These are phyloP conservation scores for Syngnathoides biaculeatus DNA, from an alignment of 2,113 vertebrate species.

Conservation along the genomic window DNA sequence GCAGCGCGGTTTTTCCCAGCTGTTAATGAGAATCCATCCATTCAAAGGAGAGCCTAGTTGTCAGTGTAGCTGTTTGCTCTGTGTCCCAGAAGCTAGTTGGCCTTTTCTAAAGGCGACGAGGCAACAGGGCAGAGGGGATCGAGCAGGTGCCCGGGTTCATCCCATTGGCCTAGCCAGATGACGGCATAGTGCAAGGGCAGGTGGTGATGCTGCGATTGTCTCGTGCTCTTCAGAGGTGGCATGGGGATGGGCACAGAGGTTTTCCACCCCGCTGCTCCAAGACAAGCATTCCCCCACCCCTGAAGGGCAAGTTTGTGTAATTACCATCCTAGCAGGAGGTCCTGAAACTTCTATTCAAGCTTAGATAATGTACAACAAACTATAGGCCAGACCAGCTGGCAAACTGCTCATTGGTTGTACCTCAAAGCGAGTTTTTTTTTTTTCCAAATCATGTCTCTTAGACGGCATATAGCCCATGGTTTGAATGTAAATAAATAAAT, in stretches of 20 bases:
- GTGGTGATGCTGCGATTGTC: slow-evolving; percentile 90
- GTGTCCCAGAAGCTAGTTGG: slow-evolving; percentile 72
- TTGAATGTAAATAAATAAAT: slow-evolving; percentile 52
- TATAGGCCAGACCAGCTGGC: slow-evolving; percentile 96
- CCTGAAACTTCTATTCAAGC: slow-evolving; percentile 87
- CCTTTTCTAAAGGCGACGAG: slow-evolving; percentile 58
- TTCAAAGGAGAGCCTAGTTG: slow-evolving; percentile 72
- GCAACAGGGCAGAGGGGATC: slow-evolving; percentile 78
- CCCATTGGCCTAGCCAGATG: slow-evolving; percentile 87
- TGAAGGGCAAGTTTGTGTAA: slow-evolving; percentile 90
- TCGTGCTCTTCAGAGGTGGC: slow-evolving; percentile 87
- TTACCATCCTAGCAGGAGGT: slow-evolving; percentile 94
- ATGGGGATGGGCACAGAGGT: slow-evolving; percentile 94
- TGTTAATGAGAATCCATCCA: slow-evolving; percentile 74
- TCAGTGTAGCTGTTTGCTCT: slow-evolving; percentile 76
- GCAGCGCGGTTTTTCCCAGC: slow-evolving; percentile 54
- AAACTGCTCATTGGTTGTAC: slow-evolving; percentile 87
- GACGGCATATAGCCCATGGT: slow-evolving; percentile 38
- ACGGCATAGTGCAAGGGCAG: slow-evolving; percentile 89
- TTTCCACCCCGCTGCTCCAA: slow-evolving; percentile 94
- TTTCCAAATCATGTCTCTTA: slow-evolving; percentile 59
- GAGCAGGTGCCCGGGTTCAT: slow-evolving; percentile 86
- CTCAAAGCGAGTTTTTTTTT: slow-evolving; percentile 74
- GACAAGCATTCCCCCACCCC: slow-evolving; percentile 82
- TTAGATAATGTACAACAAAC: slow-evolving; percentile 89